Base-by-base conservation (phyloP, 2,797 vertebrate species). In the Periophthalmus magnuspinnatus region DNA sequence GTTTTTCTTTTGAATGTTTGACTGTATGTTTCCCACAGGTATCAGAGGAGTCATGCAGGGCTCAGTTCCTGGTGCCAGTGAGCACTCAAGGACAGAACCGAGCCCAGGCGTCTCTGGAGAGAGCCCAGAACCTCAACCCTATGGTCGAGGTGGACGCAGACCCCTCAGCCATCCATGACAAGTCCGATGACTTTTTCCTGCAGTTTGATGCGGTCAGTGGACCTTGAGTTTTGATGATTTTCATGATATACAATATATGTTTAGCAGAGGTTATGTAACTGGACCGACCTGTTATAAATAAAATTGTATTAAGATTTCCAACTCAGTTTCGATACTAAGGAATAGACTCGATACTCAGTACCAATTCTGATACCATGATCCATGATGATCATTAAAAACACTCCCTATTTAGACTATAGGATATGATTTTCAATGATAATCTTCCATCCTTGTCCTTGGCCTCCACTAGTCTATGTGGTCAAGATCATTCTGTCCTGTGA, bases 111-210 rank as follows among this genome's bases (percentile, higher is more conserved):
- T 98, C 96, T 0, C 75, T 97, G 88, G 95, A 96, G 76, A 91
- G 97, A 22, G 96, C 96, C 0, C 97, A 97, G 91, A 96, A 94
- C 76, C 97, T 99, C 64, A 99, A 99, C 76, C 97, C 97, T 0
- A 99, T 98, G 97, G 97, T 98, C 60, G 93, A 97, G 0, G 97
- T 99, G 45, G 95, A 94, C 6, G 96, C 94, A 0, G 95, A 97
- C 78, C 74, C 90, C 0, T 93, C 92, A 50, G 82, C 74, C 7
- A 68, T 95, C 0, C 95, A 96, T 6, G 89, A 89, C 82, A 98
- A 98, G 48, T 65, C 93, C 0, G 94, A 95, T 2, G 93, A 95
- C 0, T 98, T 97, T 88, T 97, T 98, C 74, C 90, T 94, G 9
- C 91, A 95, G n/a, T 99, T 97, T n/a, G 95, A 98, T 68, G 95